A percentile compares a stretch with the other conserved stretches of the same genome.
These are phyloP conservation scores for Hyaena hyaena DNA, from an alignment of 2,113 vertebrate species.

Conservation along the genomic window DNA sequence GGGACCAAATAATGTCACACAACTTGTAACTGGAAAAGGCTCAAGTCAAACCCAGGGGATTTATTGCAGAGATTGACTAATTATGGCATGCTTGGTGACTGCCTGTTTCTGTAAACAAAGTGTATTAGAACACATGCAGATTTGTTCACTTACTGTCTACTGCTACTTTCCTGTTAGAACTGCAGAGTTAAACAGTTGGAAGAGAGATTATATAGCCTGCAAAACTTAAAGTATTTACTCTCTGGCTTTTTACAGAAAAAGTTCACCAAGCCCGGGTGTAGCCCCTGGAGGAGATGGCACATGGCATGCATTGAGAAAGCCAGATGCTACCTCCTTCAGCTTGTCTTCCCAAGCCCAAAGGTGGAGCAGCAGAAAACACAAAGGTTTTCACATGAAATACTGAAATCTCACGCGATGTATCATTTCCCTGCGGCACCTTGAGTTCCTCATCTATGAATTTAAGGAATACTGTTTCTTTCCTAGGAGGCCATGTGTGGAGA, in stretches of 20 bases:
- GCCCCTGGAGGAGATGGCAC: not conserved
- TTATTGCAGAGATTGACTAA: not conserved
- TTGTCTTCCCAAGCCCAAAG: not conserved
- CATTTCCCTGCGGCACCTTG: fast-evolving
- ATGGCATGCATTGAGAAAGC: not conserved
- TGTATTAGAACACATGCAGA: not conserved
- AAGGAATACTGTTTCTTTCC: not conserved
- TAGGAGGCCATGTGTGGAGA: not conserved
- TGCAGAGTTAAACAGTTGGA: not conserved
- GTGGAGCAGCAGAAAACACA: not conserved
- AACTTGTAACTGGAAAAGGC: not conserved
- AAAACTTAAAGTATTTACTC: not conserved
- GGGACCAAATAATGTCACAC: not conserved
- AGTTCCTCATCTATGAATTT: not conserved
- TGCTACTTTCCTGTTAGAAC: not conserved
- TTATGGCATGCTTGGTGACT: not conserved
- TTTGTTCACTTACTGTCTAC: not conserved
- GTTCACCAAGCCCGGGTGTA: not conserved
- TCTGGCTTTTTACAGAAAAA: not conserved
- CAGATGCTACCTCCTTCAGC: not conserved
- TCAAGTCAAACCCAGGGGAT: not conserved
- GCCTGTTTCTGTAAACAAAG: not conserved
- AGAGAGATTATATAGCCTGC: not conserved
- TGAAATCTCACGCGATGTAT: not conserved
- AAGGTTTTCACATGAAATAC: not conserved